Conservation (phyloP, 2,797 vertebrate species). For the Craterocephalus amniculus region DNA sequence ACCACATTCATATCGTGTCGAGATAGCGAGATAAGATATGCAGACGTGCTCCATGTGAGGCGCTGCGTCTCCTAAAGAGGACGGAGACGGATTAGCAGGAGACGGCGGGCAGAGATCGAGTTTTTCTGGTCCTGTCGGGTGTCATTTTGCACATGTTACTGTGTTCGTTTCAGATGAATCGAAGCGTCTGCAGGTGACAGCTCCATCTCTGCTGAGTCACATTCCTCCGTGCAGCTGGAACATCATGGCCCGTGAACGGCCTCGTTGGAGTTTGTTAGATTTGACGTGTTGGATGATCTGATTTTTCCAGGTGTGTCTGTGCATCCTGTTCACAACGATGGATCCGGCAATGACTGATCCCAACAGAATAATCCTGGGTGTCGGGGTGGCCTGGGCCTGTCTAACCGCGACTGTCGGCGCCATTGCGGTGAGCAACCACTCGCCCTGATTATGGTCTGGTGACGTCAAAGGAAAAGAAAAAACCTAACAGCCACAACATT, state of each 20-base stretch:
- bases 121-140: conserved; percentile 16
- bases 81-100: neutral
- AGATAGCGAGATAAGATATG: neutral
- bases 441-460: neutral
- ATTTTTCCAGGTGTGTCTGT: conserved; percentile 84
- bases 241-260: neutral
- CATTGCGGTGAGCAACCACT: conserved; percentile 78
- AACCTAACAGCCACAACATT: neutral
- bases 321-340: conserved; percentile 81
- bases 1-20: neutral
- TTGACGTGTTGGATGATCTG: neutral
- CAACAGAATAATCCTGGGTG: conserved; percentile 79
- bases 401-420: conserved; percentile 83
- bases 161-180: neutral
- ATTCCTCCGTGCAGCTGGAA: neutral
- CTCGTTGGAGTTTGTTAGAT: neutral
- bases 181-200: neutral
- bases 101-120: neutral
- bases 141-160: neutral
- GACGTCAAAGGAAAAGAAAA: neutral
- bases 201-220: neutral
- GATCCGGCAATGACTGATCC: conserved; percentile 65
- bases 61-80: neutral
- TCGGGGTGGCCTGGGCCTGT: conserved; percentile 83
- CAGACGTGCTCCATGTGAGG: neutral